A percentile compares a stretch with the other conserved stretches of the same genome.
Evolutionary conservation across 1,140 invertebrate genomes (phyloP).

Genomic region (Acromyrmex heyeri): DNA sequence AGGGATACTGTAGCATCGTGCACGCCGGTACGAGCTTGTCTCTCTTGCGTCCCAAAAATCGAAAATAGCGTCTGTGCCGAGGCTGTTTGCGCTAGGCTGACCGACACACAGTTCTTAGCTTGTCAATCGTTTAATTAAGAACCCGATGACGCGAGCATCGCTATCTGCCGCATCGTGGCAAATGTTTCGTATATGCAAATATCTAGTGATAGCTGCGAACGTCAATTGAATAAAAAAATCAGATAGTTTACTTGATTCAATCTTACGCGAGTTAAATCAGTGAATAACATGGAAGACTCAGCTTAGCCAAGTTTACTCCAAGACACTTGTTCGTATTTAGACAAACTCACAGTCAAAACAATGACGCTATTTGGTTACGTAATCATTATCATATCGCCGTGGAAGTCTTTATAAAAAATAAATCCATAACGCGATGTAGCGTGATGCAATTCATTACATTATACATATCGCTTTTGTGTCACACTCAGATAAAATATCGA

Average conservation of each 20-base stretch:
- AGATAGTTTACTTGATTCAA: background rate
- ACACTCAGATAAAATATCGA: background rate
- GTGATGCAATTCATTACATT: slow-evolving; percentile 7
- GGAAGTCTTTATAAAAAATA: background rate
- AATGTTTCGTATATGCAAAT: slow-evolving; percentile 27
- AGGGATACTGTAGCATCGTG: slow-evolving; percentile 58
- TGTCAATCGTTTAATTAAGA: slow-evolving; percentile 84
- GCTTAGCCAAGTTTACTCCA: background rate
- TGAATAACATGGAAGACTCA: background rate
- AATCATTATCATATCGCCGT: background rate
- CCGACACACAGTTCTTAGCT: slow-evolving; percentile 71
- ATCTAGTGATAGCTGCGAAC: slow-evolving; percentile 40
- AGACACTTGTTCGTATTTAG: background rate
- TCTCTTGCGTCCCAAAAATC: slow-evolving; percentile 74
- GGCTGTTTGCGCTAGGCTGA: slow-evolving; percentile 35
- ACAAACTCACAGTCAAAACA: background rate
- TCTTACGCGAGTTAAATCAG: background rate
- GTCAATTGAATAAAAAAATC: slow-evolving; percentile 37
- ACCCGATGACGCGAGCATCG: slow-evolving; percentile 68
- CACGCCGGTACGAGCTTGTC: slow-evolving; percentile 18
- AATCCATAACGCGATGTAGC: background rate
- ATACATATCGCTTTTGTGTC: background rate
- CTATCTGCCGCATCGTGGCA: slow-evolving; percentile 5
- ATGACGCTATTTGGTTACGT: background rate
- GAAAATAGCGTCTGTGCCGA: slow-evolving; percentile 80